Conservation (phyloP, 1,140 invertebrate species). For the Trigoniulus corallinus region DNA sequence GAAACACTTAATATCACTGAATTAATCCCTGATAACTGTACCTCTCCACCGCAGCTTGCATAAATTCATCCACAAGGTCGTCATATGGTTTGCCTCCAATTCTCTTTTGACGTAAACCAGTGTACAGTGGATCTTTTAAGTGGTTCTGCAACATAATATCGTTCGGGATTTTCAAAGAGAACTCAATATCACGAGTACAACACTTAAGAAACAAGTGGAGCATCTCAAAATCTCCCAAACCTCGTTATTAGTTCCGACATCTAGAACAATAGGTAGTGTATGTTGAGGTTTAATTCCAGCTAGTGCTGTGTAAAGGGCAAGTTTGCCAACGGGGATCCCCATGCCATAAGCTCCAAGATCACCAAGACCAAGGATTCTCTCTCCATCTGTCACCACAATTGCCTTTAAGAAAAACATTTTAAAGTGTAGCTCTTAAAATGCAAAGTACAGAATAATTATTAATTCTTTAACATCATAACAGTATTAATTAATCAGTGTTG, state of each 20-base stretch:
- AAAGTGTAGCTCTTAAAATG: slow-evolving; percentile 1
- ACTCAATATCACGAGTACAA: too few species aligned
- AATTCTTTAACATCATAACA: neutral
- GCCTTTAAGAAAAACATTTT: slow-evolving; percentile 34
- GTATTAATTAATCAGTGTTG: slow-evolving; percentile 3
- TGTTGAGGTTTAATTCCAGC: slow-evolving; percentile 86
- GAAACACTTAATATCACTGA: slow-evolving; percentile 42
- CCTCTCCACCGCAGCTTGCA: slow-evolving; percentile 81
- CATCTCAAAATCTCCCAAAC: too few species aligned
- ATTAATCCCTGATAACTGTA: slow-evolving; percentile 81
- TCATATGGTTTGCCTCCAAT: slow-evolving; percentile 79
- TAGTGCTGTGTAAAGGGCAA: slow-evolving; percentile 79
- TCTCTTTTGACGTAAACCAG: slow-evolving; percentile 74
- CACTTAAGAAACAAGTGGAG: too few species aligned
- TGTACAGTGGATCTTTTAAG: slow-evolving; percentile 85
- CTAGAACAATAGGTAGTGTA: slow-evolving; percentile 77
- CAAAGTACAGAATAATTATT: neutral
- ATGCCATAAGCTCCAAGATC: slow-evolving; percentile 89
- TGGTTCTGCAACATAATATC: slow-evolving; percentile 38
- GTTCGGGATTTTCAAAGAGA: too few species aligned
- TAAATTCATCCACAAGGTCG: slow-evolving; percentile 93
- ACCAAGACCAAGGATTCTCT: slow-evolving; percentile 81
- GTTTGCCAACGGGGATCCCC: slow-evolving; percentile 90
- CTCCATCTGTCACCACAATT: slow-evolving; percentile 88
- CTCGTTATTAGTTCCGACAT: slow-evolving; percentile 84